Percentiles rank a stretch among this genome's conserved stretches.
Conservation (phyloP, 2,888 invertebrate genomes). For the Dicyrtomina minuta region DNA sequence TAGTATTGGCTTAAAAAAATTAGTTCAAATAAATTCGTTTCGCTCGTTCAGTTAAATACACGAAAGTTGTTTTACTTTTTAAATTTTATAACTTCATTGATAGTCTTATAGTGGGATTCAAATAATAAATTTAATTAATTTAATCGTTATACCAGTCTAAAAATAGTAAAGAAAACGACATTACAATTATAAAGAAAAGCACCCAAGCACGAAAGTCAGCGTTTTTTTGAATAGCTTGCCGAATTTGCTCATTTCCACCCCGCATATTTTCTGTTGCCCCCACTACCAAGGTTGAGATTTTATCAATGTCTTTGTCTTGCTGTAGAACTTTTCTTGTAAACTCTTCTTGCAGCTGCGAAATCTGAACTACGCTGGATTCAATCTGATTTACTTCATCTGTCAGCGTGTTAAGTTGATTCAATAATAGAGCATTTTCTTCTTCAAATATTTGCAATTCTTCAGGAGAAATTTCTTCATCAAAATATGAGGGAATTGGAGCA, state of each 20-base stretch:
- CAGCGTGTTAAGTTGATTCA: slow-evolving; percentile 82
- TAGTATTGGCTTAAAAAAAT: no score
- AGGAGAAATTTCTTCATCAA: slow-evolving; percentile 69
- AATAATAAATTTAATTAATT: neutral
- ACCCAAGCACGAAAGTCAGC: slow-evolving; percentile 87
- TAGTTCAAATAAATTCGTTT: no score
- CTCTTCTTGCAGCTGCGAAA: slow-evolving; percentile 90
- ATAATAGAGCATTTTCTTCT: slow-evolving; percentile 82
- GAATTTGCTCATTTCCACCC: slow-evolving; percentile 94
- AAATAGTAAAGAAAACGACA: slow-evolving; percentile 93
- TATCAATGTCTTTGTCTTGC: slow-evolving; percentile 90
- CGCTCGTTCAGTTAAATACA: no score
- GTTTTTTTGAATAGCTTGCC: slow-evolving; percentile 95
- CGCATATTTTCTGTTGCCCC: slow-evolving; percentile 93
- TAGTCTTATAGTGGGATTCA: neutral
- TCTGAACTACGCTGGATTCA: slow-evolving; percentile 89
- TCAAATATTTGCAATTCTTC: slow-evolving; percentile 86
- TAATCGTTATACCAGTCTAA: slow-evolving; percentile 99
- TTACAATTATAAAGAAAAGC: slow-evolving; percentile 89
- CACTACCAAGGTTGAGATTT: slow-evolving; percentile 83
- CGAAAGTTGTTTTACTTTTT: no score
- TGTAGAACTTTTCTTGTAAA: slow-evolving; percentile 93
- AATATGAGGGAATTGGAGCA: neutral
- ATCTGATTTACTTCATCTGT: slow-evolving; percentile 89
- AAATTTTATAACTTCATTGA: neutral